These are phyloP conservation scores for Zygaena filipendulae DNA, from an alignment of 2,888 invertebrate genomes.

Conservation along the genomic window DNA sequence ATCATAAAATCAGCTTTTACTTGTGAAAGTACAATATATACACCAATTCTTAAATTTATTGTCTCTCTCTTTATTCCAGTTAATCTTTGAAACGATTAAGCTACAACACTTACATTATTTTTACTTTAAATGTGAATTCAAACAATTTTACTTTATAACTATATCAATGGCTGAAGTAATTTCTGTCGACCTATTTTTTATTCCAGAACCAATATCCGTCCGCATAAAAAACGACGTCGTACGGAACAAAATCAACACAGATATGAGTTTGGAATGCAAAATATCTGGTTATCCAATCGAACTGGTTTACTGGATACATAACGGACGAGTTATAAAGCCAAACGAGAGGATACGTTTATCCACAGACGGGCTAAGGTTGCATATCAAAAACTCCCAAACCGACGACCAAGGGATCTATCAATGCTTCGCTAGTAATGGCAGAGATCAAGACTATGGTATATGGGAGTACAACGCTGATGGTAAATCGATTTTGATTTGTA, in stretches of 20 bases:
- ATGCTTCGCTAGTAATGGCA: slow-evolving; percentile 86
- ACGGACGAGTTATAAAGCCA: slow-evolving; percentile 73
- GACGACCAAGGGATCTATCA: slow-evolving; percentile 94
- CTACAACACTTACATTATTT: no score
- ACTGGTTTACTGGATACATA: slow-evolving; percentile 83
- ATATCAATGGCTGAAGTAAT: no score
- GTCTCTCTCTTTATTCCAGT: no score
- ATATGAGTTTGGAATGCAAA: slow-evolving; percentile 88
- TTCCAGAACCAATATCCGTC: slow-evolving; percentile 80
- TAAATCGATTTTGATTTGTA: slow-evolving; percentile 37
- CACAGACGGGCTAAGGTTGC: slow-evolving; percentile 56
- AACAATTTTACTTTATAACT: no score
- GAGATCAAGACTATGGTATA: slow-evolving; percentile 86
- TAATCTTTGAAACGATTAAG: no score
- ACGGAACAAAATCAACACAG: slow-evolving; percentile 85
- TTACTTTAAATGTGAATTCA: no score
- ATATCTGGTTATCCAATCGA: slow-evolving; percentile 88
- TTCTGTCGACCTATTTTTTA: no score
- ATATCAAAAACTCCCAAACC: slow-evolving; percentile 76
- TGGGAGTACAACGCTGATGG: slow-evolving; percentile 85
- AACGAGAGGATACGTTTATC: slow-evolving; percentile 69
- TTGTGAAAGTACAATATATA: no score
- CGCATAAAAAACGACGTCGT: slow-evolving; percentile 82
- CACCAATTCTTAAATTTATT: no score
- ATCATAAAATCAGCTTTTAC: no score